Evolutionary conservation across 1,140 invertebrate genomes (phyloP).

Genomic region (Melanaphis sacchari): DNA sequence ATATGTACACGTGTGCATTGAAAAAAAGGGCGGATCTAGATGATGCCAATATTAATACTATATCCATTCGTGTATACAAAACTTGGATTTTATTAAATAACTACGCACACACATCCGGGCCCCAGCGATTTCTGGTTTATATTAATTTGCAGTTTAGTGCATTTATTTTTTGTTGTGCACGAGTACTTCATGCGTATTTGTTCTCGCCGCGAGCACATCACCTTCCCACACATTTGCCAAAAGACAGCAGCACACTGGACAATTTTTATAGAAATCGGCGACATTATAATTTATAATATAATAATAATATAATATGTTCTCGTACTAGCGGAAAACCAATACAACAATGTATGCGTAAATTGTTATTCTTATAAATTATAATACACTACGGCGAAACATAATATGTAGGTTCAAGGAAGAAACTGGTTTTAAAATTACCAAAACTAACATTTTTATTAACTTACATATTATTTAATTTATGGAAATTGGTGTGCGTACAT

Average conservation of each 20-base stretch:
- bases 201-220: neutral
- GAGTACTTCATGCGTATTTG: too few species aligned
- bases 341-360: neutral
- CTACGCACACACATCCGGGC: neutral
- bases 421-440: constrained; percentile 33
- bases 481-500: constrained; percentile 20
- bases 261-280: constrained; percentile 3
- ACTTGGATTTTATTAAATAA: neutral
- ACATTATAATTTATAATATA: neutral
- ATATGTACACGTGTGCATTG: neutral
- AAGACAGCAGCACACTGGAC: neutral
- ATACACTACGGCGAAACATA: neutral
- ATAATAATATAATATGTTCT: neutral
- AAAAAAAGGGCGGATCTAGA: neutral
- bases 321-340: neutral
- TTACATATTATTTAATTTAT: constrained; percentile 33
- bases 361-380: constrained; percentile 16
- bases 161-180: neutral
- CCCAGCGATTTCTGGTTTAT: neutral
- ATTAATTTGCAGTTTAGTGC: neutral
- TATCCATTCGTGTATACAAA: neutral
- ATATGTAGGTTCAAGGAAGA: neutral
- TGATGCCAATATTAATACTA: neutral
- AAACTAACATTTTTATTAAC: neutral
- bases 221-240: neutral